phyloP scores from a whole-genome alignment of 2,888 invertebrate genomes.

The Diaperis boleti region DNA sequence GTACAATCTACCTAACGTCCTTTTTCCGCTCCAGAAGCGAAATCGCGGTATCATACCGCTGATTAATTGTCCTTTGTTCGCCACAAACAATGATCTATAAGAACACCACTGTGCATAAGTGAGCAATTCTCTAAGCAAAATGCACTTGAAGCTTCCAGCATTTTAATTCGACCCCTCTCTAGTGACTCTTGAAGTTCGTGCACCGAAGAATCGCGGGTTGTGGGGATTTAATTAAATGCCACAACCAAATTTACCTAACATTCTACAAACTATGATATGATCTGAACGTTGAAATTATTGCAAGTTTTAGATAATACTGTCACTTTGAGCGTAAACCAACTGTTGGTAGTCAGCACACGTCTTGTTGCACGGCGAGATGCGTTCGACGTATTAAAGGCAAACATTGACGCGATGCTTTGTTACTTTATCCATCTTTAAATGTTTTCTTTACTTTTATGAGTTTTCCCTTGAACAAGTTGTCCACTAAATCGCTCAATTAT shows the following conservation, averaged over 20 bases:
- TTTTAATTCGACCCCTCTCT: slow-evolving; percentile 27
- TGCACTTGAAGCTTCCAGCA: slow-evolving; percentile 5
- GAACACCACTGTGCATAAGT: background rate
- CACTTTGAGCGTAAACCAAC: too few relatives aligned
- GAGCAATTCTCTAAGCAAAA: slow-evolving; percentile 8
- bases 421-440: too few relatives aligned
- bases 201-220: background rate
- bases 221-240: slow-evolving; percentile 2
- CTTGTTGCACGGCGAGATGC: too few relatives aligned
- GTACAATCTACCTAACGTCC: too few relatives aligned
- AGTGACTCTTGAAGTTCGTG: slow-evolving; percentile 6
- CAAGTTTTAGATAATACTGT: too few relatives aligned
- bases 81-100: too few relatives aligned
- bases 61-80: slow-evolving; percentile 9
- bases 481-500: too few relatives aligned
- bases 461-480: too few relatives aligned
- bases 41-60: background rate
- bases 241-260: background rate
- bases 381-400: too few relatives aligned
- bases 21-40: background rate
- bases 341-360: too few relatives aligned
- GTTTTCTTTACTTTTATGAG: too few relatives aligned
- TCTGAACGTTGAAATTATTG: background rate
- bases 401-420: too few relatives aligned
- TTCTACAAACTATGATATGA: background rate